Base-by-base conservation (phyloP, 1,140 invertebrate species). In the Brachionus calyciflorus region DNA sequence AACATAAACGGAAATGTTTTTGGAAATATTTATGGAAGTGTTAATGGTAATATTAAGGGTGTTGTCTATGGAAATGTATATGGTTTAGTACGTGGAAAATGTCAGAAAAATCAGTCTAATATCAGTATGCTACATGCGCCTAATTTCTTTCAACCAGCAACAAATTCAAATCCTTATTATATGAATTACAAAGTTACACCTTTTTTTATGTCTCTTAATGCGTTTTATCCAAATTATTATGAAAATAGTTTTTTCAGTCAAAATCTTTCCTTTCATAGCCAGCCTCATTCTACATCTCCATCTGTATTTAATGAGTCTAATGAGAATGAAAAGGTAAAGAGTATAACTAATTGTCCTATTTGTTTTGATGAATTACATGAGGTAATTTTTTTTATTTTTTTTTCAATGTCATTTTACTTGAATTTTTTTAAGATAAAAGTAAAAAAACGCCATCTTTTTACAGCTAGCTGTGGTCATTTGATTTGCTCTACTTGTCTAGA, bases 41-140 rank as follows among this genome's bases (percentile, higher is more conserved):
- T 55, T 10, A 55, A 55, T 10, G 53, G 53, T 28, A 55, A 55
- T n/a, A 55, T 55, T 55, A n/a, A 55, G 28, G 53, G 53, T 28
- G 14, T 17, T 12, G 53, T 55, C 24, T 28, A 55, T 55, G 53
- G 53, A 7, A 55, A 55, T 28, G 53, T 55, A n/a, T 24, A 55
- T 7, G 53, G 53, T 4, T 55, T 55, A 14, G 53, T 55, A 5
- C 33, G 33, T n/a, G 53, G 53, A 55, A 55, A 55, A n/a, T 14
- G 5, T 12, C 33, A 28, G 53, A 26, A 4, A 55, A 28, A n/a
- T 55, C 6, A 55, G 33, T 28, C 28, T 14, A 30, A 28, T 55
- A 55, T n/a, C 24, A n/a, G 7, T 30, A 5, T 48, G 46, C 46
- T 3, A 48, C 14, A 26, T 12, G 2, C 9, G 26, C 51, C 26